Evolutionary conservation across 2,888 invertebrate species (phyloP).

Genomic region (Arge pagana): DNA sequence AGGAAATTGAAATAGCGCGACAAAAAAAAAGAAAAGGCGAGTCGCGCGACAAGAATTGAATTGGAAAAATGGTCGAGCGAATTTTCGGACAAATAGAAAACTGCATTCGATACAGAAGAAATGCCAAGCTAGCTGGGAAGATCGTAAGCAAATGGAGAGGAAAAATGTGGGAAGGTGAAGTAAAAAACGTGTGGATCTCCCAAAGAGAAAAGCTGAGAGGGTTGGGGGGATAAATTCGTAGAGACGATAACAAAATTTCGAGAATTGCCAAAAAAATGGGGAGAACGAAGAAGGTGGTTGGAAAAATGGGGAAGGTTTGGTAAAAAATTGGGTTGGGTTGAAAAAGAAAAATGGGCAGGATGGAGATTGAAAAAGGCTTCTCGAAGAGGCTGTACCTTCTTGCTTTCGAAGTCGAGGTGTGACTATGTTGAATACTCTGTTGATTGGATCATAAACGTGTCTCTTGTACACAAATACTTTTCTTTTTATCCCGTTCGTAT

Average conservation of each 20-base stretch:
- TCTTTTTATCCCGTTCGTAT: constrained; percentile 37
- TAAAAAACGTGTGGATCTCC: background rate
- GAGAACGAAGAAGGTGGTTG: background rate
- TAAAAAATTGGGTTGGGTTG: background rate
- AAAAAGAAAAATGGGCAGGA: background rate
- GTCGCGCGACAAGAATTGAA: too few species aligned
- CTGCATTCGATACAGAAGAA: too few species aligned
- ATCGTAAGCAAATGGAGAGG: background rate
- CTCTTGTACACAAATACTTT: constrained; percentile 49
- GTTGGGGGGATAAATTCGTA: too few species aligned
- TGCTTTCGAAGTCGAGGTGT: constrained; percentile 43
- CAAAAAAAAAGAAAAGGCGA: too few species aligned
- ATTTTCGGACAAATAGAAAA: too few species aligned
- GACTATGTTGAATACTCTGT: constrained; percentile 56
- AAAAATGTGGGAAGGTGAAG: background rate
- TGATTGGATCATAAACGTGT: constrained; percentile 58
- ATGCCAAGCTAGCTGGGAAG: too few species aligned
- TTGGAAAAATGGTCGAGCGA: too few species aligned
- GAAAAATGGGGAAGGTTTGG: background rate
- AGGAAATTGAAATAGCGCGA: too few species aligned
- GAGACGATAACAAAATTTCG: too few species aligned
- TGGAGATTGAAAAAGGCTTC: constrained; percentile 29
- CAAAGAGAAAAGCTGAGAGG: background rate
- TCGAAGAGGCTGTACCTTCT: constrained; percentile 37
- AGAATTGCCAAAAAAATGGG: too few species aligned